Conservation (phyloP, 2,113 vertebrate genomes). For the Scophthalmus maximus region DNA sequence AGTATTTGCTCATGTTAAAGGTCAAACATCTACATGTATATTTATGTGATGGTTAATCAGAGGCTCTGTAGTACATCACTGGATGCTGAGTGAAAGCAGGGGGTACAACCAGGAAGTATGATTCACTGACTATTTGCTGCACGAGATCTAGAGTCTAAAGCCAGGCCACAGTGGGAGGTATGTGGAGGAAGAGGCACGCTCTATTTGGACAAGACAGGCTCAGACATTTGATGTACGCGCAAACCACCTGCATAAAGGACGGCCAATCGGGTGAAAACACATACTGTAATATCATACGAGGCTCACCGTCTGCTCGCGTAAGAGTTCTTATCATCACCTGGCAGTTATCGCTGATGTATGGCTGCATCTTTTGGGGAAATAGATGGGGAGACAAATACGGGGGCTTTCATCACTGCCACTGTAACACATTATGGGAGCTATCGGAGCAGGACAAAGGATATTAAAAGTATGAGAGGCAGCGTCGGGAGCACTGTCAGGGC, state of each 20-base stretch:
- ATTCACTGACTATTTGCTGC: slow-evolving; percentile 56
- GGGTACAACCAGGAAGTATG: slow-evolving; percentile 62
- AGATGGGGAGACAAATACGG: slow-evolving; percentile 57
- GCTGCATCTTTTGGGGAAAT: slow-evolving; percentile 61
- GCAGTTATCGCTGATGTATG: slow-evolving; percentile 62
- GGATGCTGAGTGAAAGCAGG: slow-evolving; percentile 38
- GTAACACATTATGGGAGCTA: slow-evolving; percentile 70
- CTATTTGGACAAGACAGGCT: slow-evolving; percentile 21
- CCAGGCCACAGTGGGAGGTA: slow-evolving; percentile 49
- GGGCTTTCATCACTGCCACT: slow-evolving; percentile 62
- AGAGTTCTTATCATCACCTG: slow-evolving; percentile 56
- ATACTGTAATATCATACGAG: slow-evolving; percentile 25
- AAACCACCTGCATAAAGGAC: slow-evolving; percentile 48
- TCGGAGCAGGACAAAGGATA: slow-evolving; percentile 77
- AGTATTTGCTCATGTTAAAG: too few relatives aligned
- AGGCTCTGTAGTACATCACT: slow-evolving; percentile 8
- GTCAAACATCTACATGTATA: not conserved
- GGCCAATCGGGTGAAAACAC: slow-evolving; percentile 43
- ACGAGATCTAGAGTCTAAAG: slow-evolving; percentile 56
- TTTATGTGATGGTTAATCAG: slow-evolving; percentile 50
- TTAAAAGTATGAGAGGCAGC: slow-evolving; percentile 72
- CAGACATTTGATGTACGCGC: slow-evolving; percentile 34
- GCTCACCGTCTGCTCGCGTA: slow-evolving; percentile 5
- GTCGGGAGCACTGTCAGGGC: slow-evolving; percentile 51
- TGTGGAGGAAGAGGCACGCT: slow-evolving; percentile 38